phyloP scores from a whole-genome alignment of 2,113 vertebrate genomes.

The Burhinus oedicnemus region DNA sequence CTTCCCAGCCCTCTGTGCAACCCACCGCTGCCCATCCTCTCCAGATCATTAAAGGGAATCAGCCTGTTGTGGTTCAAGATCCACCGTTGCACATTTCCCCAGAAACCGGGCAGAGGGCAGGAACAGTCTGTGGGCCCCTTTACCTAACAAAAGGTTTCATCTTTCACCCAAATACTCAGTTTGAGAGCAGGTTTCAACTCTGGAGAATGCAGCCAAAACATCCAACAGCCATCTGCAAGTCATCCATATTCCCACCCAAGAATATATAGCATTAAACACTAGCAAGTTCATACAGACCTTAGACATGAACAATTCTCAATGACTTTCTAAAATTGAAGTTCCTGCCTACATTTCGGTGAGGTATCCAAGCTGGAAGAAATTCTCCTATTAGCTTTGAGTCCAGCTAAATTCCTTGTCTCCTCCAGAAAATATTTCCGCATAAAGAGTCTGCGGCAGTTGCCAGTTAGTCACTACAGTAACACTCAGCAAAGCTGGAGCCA shows the following conservation, averaged over 20 bases:
- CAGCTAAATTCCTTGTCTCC: constrained; percentile 8
- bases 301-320: not conserved
- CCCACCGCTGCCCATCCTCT: not conserved
- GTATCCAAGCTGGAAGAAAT: constrained; percentile 19
- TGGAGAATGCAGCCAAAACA: not conserved
- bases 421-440: not conserved
- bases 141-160: not conserved
- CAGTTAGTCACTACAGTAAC: constrained; percentile 7
- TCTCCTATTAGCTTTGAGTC: not conserved
- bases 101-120: not conserved
- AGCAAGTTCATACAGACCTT: not conserved
- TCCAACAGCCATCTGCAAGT: not conserved
- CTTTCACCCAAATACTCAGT: not conserved
- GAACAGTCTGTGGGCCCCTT: not conserved
- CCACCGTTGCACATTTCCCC: not conserved
- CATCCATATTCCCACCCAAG: not conserved
- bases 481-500: not conserved
- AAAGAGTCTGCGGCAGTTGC: not conserved
- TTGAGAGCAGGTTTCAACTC: not conserved
- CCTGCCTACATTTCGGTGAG: not conserved
- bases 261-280: not conserved
- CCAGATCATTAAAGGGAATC: not conserved
- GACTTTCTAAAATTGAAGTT: not conserved
- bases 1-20: not conserved
- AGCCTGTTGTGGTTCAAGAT: not conserved